Evolutionary conservation across 2,888 invertebrate species (phyloP).

Genomic region (Caenorhabditis imperialis): DNA sequence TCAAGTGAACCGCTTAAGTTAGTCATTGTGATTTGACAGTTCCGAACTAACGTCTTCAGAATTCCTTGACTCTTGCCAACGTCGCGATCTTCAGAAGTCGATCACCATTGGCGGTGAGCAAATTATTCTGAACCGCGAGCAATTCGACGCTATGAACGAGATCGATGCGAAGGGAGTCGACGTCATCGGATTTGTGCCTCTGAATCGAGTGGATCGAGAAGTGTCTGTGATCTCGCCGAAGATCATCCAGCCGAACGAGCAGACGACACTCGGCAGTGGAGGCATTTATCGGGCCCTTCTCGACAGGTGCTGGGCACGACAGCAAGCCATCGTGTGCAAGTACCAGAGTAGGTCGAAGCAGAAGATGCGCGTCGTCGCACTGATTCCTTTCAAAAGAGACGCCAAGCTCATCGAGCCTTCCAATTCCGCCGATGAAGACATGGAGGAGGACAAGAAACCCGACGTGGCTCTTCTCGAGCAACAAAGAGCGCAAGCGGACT

Average conservation of each 20-base stretch:
- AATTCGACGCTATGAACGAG: constrained; percentile 42
- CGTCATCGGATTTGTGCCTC: constrained; percentile 40
- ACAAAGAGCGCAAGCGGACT: constrained; percentile 36
- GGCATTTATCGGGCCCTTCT: constrained; percentile 53
- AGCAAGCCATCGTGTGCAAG: constrained; percentile 46
- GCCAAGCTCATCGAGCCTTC: constrained; percentile 16
- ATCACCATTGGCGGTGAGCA: constrained; percentile 60
- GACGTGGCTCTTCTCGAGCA: constrained; percentile 29
- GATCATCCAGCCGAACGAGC: constrained; percentile 46
- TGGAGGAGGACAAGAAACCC: constrained; percentile 44
- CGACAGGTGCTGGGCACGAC: constrained; percentile 43
- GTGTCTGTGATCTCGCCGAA: constrained; percentile 33
- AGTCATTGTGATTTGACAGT: too few relatives aligned
- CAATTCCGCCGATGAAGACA: constrained; percentile 19
- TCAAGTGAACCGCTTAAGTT: too few relatives aligned
- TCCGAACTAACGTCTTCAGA: too few relatives aligned
- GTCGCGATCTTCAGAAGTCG: constrained; percentile 52
- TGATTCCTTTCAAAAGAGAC: constrained; percentile 49
- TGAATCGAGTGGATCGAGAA: constrained; percentile 37
- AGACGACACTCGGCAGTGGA: constrained; percentile 52
- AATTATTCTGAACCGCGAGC: constrained; percentile 49
- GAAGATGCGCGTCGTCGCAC: constrained; percentile 47
- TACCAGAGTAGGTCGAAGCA: constrained; percentile 52
- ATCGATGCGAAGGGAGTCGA: constrained; percentile 32
- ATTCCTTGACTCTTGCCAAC: too few relatives aligned